phyloP scores from a whole-genome alignment of 2,113 vertebrate genomes.

The Apodemus speciosus region DNA sequence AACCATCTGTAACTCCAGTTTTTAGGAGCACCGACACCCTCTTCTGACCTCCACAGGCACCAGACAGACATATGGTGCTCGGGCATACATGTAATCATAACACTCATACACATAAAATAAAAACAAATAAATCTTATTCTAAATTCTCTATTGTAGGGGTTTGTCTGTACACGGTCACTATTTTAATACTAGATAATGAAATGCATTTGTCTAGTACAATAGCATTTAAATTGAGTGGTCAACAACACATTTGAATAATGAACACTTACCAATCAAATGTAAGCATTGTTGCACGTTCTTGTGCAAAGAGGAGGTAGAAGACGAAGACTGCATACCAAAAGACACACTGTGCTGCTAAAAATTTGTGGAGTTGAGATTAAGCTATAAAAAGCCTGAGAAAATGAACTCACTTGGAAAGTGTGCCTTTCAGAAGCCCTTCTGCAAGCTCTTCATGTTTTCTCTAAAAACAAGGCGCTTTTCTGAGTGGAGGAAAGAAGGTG shows the following conservation, averaged over 20 bases:
- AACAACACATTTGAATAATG: slow-evolving; percentile 3
- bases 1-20: neutral
- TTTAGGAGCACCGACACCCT: neutral
- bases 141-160: neutral
- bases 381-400: slow-evolving; percentile 70
- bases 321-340: slow-evolving; percentile 21
- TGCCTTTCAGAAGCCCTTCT: slow-evolving; percentile 70
- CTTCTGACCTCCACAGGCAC: neutral
- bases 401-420: slow-evolving; percentile 53
- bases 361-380: slow-evolving; percentile 58
- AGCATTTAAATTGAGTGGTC: neutral
- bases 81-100: neutral
- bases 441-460: slow-evolving; percentile 67
- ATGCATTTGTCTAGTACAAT: neutral
- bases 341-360: neutral
- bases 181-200: neutral
- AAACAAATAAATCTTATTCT: neutral
- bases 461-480: slow-evolving; percentile 71
- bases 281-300: slow-evolving; percentile 10
- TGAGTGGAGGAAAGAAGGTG: slow-evolving; percentile 65
- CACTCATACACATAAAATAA: neutral
- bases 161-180: neutral
- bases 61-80: neutral
- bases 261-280: neutral
- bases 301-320: neutral